Evolutionary conservation across 64 coral and sea anemone species (phyloP).

Genomic region (Montipora foliosa): DNA sequence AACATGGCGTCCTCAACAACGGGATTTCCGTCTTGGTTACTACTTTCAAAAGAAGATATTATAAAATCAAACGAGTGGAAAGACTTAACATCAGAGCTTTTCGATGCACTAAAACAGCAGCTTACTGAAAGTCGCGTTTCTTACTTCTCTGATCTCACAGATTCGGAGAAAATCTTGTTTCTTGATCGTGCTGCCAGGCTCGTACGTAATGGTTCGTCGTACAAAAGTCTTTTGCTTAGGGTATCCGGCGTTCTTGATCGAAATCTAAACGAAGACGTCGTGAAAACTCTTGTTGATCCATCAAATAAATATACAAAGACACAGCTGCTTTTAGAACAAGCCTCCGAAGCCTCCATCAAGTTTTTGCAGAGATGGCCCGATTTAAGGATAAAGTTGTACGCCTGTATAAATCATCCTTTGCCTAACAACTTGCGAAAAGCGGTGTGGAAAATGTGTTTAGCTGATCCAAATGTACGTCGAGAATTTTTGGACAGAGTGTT

Average conservation of each 20-base stretch:
- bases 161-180: slow-evolving; percentile 89
- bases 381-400: slow-evolving; percentile 61
- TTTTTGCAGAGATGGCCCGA: slow-evolving; percentile 72
- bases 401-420: slow-evolving; percentile 62
- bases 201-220: slow-evolving; percentile 53
- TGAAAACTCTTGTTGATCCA: slow-evolving; percentile 67
- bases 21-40: slow-evolving; percentile 65
- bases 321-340: slow-evolving; percentile 49
- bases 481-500: slow-evolving; percentile 28
- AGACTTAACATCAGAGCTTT: slow-evolving; percentile 77
- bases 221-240: slow-evolving; percentile 64
- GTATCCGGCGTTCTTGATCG: slow-evolving; percentile 82
- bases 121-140: slow-evolving; percentile 86
- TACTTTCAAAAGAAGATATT: slow-evolving; percentile 82
- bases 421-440: slow-evolving; percentile 44
- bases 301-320: slow-evolving; percentile 68
- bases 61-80: slow-evolving; percentile 79
- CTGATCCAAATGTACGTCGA: slow-evolving; percentile 41
- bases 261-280: slow-evolving; percentile 71
- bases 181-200: slow-evolving; percentile 91
- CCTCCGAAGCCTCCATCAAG: slow-evolving; percentile 32
- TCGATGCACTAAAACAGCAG: slow-evolving; percentile 90
- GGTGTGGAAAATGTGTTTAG: slow-evolving; percentile 70
- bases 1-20: slow-evolving; percentile 82
- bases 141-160: slow-evolving; percentile 84